Base-by-base conservation (phyloP, 2,888 invertebrate species). In the Ptilodon capucinus region DNA sequence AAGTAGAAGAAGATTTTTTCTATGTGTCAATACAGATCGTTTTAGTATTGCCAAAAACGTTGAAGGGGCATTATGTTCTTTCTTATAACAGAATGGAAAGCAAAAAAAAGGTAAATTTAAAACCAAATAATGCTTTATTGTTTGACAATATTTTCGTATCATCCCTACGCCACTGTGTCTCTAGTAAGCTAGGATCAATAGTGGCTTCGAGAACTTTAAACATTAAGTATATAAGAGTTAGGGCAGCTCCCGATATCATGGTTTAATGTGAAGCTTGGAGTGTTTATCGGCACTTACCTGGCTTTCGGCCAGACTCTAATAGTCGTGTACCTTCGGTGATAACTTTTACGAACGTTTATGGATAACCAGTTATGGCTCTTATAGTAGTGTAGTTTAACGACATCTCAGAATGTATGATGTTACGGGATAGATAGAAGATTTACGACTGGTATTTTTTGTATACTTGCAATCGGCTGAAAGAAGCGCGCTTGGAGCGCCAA, bases 271-370 rank as follows among this genome's bases (percentile, higher is more conserved):
- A 46, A 55, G 55, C 48, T 40, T 59, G 46, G 25, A 55, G 49
- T 57, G 53, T 63, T 65, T 65, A 65, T 59, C 61, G 53, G 44
- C 50, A 53, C 45, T 57, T 60, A 64, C 62, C 64, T 59, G 64
- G 57, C 48, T 51, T 39, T 50, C 48, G 55, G 61, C 53, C 62
- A 60, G 62, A 42, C 45, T 39, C 54, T 60, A 60, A 53, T 48
- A 36, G 40, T 35, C 45, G 17, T 44, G 52, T 51, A 50, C 56
- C 54, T 54, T 52, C 18, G 48, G 38, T 48, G 60, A 60, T 51
- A 64, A 60, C 51, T 60, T 64, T 64, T 64, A 60, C 46, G 49
- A 48, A 54, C 44, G 46, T 30, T 23, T 16, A 46, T 46, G 46
- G 48, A 52, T 55, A 53, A 60, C 41, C 40, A 48, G 57, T 57